These are phyloP conservation scores for Mormyrus iriodes DNA, from an alignment of 2,113 vertebrate genomes.

Conservation along the genomic window DNA sequence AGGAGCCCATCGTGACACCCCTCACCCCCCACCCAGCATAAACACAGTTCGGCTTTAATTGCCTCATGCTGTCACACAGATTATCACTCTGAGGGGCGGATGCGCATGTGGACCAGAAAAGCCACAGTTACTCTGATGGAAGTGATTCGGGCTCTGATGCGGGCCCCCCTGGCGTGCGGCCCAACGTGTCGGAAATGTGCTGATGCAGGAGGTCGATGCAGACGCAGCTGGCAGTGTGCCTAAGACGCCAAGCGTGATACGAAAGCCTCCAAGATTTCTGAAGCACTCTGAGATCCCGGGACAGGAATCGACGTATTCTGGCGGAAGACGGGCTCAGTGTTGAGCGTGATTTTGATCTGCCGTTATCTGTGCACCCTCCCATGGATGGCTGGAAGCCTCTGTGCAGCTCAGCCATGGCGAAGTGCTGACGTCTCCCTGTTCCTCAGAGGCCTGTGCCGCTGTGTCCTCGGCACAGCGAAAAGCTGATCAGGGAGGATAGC, in stretches of 20 bases:
- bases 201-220: not conserved
- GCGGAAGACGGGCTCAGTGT: not conserved
- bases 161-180: not conserved
- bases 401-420: not conserved
- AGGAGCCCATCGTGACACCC: conserved; percentile 25
- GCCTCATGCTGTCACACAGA: not conserved
- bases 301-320: not conserved
- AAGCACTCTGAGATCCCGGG: not conserved
- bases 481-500: not conserved
- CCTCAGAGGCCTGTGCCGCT: not conserved
- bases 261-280: not conserved
- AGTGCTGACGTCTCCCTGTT: not conserved
- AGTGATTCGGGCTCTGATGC: not conserved
- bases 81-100: not conserved
- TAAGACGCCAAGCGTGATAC: not conserved
- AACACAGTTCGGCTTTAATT: not conserved
- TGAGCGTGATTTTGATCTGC: not conserved
- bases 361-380: not conserved
- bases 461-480: accelerated
- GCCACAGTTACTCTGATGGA: not conserved
- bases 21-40: not conserved
- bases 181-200: not conserved
- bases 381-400: not conserved
- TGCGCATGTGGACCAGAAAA: not conserved
- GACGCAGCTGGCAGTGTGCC: not conserved